These are phyloP conservation scores for Gracilinanus agilis DNA, from an alignment of 2,113 vertebrate species.

Conservation along the genomic window DNA sequence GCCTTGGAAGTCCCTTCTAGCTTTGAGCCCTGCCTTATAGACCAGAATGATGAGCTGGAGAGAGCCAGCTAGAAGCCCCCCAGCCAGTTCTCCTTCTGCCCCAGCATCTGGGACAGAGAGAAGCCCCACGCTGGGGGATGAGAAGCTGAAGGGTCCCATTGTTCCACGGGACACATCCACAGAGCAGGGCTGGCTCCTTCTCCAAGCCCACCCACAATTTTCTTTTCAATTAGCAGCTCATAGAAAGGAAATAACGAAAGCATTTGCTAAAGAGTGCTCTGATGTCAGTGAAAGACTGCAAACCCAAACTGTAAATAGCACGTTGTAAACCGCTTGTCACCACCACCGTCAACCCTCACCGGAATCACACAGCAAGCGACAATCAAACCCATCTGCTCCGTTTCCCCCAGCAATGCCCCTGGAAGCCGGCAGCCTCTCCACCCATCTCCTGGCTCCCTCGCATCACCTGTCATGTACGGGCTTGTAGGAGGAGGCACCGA, in stretches of 20 bases:
- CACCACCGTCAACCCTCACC: conserved; percentile 80
- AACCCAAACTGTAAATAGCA: conserved; percentile 89
- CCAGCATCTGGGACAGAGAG: conserved; percentile 32
- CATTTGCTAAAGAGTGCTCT: conserved; percentile 88
- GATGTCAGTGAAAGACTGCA: conserved; percentile 86
- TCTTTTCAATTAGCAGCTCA: conserved; percentile 89
- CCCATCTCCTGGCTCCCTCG: conserved; percentile 60
- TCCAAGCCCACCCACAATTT: conserved; percentile 86
- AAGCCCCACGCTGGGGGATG: conserved; percentile 4
- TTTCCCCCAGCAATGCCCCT: conserved; percentile 61
- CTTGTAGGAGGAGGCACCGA: not conserved
- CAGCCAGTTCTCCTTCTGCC: not conserved
- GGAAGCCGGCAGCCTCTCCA: conserved; percentile 35
- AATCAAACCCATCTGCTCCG: conserved; percentile 85
- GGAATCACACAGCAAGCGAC: conserved; percentile 78
- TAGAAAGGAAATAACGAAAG: conserved; percentile 85
- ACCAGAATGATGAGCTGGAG: too few relatives aligned
- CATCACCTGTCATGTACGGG: conserved; percentile 64
- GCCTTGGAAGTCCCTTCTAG: too few relatives aligned
- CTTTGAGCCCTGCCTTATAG: too few relatives aligned
- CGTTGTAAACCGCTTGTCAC: conserved; percentile 88
- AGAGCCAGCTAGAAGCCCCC: too few relatives aligned
- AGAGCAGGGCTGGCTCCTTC: conserved; percentile 62
- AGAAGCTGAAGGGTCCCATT: conserved; percentile 46
- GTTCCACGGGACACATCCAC: not conserved